A percentile compares a stretch with the other conserved stretches of the same genome.
Conservation (phyloP, 2,797 vertebrate genomes). For the Bovichtus variegatus region DNA sequence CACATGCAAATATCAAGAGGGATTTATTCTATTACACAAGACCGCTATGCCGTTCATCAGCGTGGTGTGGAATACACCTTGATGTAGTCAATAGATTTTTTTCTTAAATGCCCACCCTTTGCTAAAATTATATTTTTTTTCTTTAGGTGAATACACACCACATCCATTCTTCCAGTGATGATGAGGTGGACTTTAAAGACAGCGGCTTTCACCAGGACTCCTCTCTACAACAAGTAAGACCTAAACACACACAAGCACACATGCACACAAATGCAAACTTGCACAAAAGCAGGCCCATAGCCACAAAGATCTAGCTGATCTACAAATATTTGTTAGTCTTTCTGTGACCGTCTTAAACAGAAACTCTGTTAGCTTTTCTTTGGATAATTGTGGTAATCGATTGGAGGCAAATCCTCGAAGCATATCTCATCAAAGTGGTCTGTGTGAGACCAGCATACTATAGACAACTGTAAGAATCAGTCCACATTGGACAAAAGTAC, state of each 20-base stretch:
- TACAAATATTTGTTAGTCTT: background rate
- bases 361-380: background rate
- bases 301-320: background rate
- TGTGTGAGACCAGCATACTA: background rate
- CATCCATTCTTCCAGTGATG: constrained; percentile 98
- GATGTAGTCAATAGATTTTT: background rate
- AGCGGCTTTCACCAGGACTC: constrained; percentile 98
- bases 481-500: too few species aligned
- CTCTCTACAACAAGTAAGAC: constrained; percentile 96
- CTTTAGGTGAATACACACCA: constrained; percentile 94
- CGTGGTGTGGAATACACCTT: background rate
- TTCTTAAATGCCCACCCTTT: background rate
- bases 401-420: background rate
- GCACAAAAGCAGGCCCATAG: constrained; percentile 31
- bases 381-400: background rate
- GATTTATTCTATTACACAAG: background rate
- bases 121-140: background rate
- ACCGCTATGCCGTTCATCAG: background rate
- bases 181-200: constrained; percentile 99
- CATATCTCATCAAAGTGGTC: background rate
- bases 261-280: background rate
- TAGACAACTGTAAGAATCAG: background rate
- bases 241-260: constrained; percentile 20
- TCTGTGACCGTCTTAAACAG: background rate
- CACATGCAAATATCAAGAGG: background rate